Percentiles rank a stretch among this genome's conserved stretches.
Conservation (phyloP, 2,888 invertebrate genomes). For the Scotopteryx bipunctaria region DNA sequence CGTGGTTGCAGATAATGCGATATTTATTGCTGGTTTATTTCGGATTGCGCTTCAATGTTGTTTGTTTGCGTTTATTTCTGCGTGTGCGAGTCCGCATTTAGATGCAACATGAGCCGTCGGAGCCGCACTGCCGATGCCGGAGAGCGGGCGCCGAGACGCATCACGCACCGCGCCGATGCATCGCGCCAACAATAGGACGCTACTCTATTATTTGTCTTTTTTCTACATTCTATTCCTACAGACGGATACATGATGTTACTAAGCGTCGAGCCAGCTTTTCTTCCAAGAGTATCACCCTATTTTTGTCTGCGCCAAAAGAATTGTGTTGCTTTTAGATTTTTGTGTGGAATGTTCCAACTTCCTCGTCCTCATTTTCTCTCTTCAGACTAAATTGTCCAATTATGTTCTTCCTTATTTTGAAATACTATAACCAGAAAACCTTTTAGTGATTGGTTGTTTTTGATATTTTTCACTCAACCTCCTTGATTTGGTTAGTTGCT, state of each 20-base stretch:
- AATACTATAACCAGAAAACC: no score
- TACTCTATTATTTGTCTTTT: conserved; percentile 36
- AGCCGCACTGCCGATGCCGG: conserved; percentile 38
- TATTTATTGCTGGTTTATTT: conserved; percentile 51
- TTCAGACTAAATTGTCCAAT: no score
- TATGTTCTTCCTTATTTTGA: no score
- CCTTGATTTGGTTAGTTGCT: no score
- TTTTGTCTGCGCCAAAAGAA: conserved; percentile 2
- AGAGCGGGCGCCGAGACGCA: conserved; percentile 37
- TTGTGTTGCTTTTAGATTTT: not conserved
- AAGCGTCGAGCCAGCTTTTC: conserved; percentile 20
- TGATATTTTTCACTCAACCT: no score
- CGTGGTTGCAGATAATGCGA: conserved; percentile 34
- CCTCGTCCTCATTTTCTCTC: no score
- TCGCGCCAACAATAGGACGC: conserved; percentile 61
- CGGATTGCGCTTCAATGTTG: conserved; percentile 49
- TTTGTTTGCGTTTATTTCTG: conserved; percentile 73
- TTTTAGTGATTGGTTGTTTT: no score
- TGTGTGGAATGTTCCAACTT: no score
- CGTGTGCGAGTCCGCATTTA: conserved; percentile 70
- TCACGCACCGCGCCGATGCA: conserved; percentile 53
- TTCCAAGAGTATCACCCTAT: not conserved
- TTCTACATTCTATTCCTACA: conserved; percentile 42
- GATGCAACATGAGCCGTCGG: conserved; percentile 70
- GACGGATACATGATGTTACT: conserved; percentile 37